Evolutionary conservation across 2,113 vertebrate genomes (phyloP).

Genomic region (Thamnaconus septentrionalis): DNA sequence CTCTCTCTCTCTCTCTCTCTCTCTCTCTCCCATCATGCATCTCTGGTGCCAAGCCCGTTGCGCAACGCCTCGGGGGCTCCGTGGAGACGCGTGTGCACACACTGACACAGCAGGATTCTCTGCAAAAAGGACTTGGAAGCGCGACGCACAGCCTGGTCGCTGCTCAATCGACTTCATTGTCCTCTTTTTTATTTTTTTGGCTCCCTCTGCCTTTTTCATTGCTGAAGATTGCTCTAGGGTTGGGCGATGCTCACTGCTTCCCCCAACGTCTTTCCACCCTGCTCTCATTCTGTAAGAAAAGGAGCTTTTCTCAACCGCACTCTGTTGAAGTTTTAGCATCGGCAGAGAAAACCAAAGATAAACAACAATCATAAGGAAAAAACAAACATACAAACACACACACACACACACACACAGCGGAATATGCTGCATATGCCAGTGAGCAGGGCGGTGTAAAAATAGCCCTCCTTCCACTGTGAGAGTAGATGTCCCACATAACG

Average conservation of each 20-base stretch:
- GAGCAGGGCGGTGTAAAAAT: not conserved
- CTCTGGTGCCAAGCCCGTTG: constrained; percentile 58
- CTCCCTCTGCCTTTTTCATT: no score
- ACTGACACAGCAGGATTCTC: constrained; percentile 56
- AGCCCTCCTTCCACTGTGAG: not conserved
- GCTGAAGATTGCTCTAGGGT: no score
- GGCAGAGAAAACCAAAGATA: no score
- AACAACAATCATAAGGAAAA: no score
- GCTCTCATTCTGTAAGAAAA: no score
- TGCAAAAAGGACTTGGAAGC: constrained; percentile 46
- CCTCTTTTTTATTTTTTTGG: no score
- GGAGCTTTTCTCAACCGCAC: no score
- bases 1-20: constrained; percentile 46
- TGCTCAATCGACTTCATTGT: not conserved
- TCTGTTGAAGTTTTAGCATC: no score
- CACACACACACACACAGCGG: no score
- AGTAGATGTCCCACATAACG: constrained; percentile 35
- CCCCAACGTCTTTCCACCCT: no score
- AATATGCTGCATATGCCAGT: constrained; percentile 1
- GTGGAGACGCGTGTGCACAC: constrained; percentile 38
- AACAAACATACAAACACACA: no score
- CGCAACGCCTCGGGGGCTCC: constrained; percentile 40
- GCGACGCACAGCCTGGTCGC: constrained; percentile 16
- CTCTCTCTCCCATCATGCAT: constrained; percentile 52
- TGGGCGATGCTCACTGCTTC: no score